Evolutionary conservation across 2,888 invertebrate species (phyloP), one percentile per base, ranked within the genome.

Genomic region (Panopea generosa): DNA sequence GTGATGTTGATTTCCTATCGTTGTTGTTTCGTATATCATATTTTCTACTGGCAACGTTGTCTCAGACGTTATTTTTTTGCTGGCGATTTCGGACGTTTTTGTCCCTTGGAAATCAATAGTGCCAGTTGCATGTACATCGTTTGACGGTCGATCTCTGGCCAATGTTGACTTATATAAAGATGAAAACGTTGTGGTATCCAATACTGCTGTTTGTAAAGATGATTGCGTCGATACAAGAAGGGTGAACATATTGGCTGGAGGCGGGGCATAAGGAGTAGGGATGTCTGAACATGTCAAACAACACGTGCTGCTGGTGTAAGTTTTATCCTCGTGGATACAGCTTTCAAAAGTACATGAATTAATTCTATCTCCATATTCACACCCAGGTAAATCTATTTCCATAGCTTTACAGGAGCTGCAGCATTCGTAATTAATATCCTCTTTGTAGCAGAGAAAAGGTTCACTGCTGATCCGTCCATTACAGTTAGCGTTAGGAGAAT

Each of bases 361-460:
- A 16, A 53, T 47, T 27, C 72, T 72, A 49, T 80, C 76, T 4
- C 80, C 80, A 22, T 68, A 80, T 29, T 80, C 80, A 49, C 80
- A 80, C 6, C 59, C 66, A 14, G 45, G 6, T 26, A 76, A n/a
- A 2, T 55, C 69, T 18, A 61, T 77, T 27, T 50, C 18, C 3
- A 72, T 40, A 6, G 56, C 49, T 22, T 63, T 57, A 56, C 80
- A 80, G 9, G 72, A 61, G 0, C 45, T 18, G 43, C 80, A 80
- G 52, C 80, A 80, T 24, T 45, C 40, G 26, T 72, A 63, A 40
- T 62, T 50, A 2, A 67, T 55, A 6, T 56, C 29, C 1, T 72
- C 67, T 1, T 61, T 52, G 22, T 80, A 80, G 24, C 80, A 80
- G 0, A 59, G 20, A 27, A 27, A 43, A 1, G 69, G 69, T 6